Evolutionary conservation across 2,113 vertebrate species (phyloP).

Genomic region (Chloropsis hardwickii): DNA sequence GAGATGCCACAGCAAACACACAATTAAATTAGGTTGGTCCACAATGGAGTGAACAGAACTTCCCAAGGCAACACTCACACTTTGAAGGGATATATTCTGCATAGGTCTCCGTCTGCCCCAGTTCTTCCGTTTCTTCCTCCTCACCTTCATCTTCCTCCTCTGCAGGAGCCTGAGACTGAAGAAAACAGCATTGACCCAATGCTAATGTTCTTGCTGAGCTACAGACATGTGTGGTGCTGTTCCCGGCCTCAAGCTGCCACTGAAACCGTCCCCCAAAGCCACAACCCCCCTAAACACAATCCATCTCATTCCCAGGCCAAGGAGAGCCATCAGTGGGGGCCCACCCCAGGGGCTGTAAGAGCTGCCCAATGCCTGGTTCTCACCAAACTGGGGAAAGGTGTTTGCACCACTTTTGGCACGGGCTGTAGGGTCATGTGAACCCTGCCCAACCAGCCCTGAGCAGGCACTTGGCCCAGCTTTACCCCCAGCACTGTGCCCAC

Average conservation of each 20-base stretch:
- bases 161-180: constrained; percentile 73
- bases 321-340: not conserved
- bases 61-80: constrained; percentile 75
- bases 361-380: not conserved
- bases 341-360: not conserved
- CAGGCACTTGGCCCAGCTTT: not conserved
- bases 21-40: not conserved
- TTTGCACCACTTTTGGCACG: not conserved
- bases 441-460: not conserved
- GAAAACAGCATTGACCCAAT: not conserved
- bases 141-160: constrained; percentile 94
- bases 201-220: not conserved
- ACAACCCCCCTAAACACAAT: not conserved
- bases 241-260: not conserved
- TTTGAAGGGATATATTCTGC: constrained; percentile 95
- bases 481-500: not conserved
- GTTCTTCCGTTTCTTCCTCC: constrained; percentile 89
- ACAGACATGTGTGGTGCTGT: accelerated
- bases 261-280: not conserved
- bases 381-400: not conserved
- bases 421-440: not conserved
- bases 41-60: not conserved
- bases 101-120: constrained; percentile 95
- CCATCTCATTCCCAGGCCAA: not conserved
- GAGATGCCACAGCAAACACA: not conserved